These are phyloP conservation scores for Takifugu bimaculatus DNA, from an alignment of 2,113 vertebrate species.

Conservation along the genomic window DNA sequence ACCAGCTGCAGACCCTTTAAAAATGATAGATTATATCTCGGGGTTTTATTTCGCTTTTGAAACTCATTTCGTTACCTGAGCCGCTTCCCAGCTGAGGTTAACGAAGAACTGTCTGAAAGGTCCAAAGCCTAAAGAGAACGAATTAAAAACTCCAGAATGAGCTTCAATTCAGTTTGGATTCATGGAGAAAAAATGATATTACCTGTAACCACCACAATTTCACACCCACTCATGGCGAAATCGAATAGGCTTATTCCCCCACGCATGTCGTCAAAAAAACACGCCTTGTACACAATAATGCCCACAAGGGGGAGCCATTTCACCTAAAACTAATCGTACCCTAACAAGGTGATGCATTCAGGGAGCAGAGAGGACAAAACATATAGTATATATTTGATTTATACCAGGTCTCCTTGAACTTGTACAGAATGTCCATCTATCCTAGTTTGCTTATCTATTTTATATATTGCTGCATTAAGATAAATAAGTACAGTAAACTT, in stretches of 20 bases:
- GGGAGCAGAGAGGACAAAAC: too few species aligned
- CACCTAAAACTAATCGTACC: not conserved
- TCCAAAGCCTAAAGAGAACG: conserved; percentile 67
- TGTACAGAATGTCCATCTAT: not conserved
- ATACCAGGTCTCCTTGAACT: too few species aligned
- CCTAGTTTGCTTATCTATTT: not conserved
- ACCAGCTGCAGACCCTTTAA: conserved; percentile 73
- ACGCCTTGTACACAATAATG: not conserved
- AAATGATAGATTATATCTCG: not conserved
- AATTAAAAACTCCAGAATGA: not conserved
- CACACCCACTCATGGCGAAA: conserved; percentile 21
- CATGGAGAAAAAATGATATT: not conserved
- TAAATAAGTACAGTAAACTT: not conserved
- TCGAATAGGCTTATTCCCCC: not conserved
- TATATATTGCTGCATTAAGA: not conserved
- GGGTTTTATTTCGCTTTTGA: not conserved
- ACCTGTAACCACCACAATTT: conserved; percentile 58
- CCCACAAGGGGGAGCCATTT: conserved; percentile 51
- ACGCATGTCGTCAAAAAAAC: not conserved
- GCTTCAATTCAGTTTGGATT: not conserved
- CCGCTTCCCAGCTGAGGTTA: conserved; percentile 85
- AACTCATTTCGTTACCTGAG: conserved; percentile 71
- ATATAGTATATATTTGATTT: too few species aligned
- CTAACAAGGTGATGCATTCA: conserved; percentile 22
- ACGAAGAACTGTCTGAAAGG: conserved; percentile 79